phyloP scores from a whole-genome alignment of 2,797 vertebrate genomes.

The Selene dorsalis region DNA sequence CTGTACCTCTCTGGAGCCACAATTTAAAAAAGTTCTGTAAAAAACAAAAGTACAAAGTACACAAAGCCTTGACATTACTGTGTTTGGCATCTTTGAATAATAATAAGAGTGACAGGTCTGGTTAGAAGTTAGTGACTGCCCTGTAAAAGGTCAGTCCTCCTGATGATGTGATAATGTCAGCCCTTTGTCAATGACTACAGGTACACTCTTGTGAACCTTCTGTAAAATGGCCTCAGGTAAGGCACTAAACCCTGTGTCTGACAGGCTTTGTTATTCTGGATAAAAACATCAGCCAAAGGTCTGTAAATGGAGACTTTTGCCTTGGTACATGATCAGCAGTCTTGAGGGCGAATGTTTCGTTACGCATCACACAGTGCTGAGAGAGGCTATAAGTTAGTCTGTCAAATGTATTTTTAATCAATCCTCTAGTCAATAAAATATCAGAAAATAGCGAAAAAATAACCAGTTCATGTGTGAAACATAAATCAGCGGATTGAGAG shows the following conservation, averaged over 20 bases:
- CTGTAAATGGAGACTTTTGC: background rate
- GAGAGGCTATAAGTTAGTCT: background rate
- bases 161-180: constrained; percentile 18
- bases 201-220: background rate
- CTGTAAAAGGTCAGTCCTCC: constrained; percentile 24
- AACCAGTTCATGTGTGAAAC: no score
- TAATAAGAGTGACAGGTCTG: constrained; percentile 1
- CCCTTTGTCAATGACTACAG: constrained; percentile 6
- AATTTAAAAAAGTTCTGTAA: background rate
- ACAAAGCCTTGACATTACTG: background rate
- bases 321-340: background rate
- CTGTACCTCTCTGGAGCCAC: background rate
- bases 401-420: background rate
- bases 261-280: constrained; percentile 2
- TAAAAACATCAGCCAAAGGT: background rate
- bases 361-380: no score
- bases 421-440: background rate
- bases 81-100: background rate
- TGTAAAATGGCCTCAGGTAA: constrained; percentile 8
- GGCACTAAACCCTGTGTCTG: background rate
- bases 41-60: background rate
- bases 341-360: no score
- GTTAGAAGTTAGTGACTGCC: constrained; percentile 1
- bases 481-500: no score
- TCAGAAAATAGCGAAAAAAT: background rate